Conservation (phyloP, 2,888 invertebrate species). For the Eristalinus aeneus region DNA sequence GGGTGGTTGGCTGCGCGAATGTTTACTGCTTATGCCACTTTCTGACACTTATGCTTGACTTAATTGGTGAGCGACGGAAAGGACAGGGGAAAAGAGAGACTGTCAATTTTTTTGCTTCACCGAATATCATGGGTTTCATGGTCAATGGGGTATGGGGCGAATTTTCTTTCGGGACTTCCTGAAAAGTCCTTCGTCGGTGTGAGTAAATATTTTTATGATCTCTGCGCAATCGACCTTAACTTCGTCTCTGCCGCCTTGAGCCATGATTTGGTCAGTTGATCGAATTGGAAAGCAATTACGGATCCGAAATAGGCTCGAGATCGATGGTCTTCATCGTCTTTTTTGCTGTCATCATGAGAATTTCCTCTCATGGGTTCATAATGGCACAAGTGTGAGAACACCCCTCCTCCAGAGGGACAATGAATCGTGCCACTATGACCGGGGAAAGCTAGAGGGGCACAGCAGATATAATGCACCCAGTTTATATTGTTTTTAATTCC, state of each 20-base stretch:
- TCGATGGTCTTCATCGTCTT: too few relatives aligned
- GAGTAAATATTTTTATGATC: too few relatives aligned
- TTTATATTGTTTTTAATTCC: background rate
- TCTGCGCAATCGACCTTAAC: too few relatives aligned
- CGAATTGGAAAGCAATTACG: too few relatives aligned
- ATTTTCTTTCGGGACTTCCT: background rate
- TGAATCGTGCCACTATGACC: background rate
- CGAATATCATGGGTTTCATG: background rate
- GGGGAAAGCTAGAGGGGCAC: background rate
- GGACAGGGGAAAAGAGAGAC: background rate
- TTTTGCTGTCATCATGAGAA: too few relatives aligned
- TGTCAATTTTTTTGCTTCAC: background rate
- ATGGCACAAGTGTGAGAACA: background rate
- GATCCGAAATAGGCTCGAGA: too few relatives aligned
- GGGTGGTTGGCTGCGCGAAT: background rate
- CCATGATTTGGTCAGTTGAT: too few relatives aligned
- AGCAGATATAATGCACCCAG: background rate
- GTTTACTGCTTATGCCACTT: background rate
- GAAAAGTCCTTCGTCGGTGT: too few relatives aligned
- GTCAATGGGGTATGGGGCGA: background rate
- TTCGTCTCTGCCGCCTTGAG: too few relatives aligned
- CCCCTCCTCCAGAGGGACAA: background rate
- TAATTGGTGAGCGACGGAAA: background rate
- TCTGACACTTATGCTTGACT: background rate
- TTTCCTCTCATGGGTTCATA: too few relatives aligned